phyloP scores from a whole-genome alignment of 2,888 invertebrate species.

The Crepidodera aurea region DNA sequence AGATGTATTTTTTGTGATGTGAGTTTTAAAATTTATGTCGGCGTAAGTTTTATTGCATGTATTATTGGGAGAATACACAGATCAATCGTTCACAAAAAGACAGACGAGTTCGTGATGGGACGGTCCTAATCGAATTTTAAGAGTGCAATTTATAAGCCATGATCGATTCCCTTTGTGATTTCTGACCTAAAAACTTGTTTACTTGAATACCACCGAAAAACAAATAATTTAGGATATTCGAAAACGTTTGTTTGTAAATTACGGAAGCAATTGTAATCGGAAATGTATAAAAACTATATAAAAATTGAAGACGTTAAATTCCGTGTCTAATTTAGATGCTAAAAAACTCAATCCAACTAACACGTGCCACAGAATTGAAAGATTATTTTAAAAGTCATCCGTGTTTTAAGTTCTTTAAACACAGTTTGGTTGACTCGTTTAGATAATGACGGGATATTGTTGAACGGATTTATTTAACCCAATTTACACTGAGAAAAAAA shows the following conservation, averaged over 20 bases:
- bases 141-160: constrained; percentile 7
- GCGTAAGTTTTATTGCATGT: background rate
- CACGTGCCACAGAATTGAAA: background rate
- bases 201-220: constrained; percentile 10
- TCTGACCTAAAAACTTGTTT: constrained; percentile 24
- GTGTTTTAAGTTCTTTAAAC: background rate
- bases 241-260: constrained; percentile 15
- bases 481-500: background rate
- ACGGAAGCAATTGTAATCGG: constrained; percentile 7
- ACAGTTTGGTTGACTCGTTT: constrained; percentile 3
- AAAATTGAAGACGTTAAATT: background rate
- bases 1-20: background rate
- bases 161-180: constrained; percentile 16
- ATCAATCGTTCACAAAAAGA: background rate
- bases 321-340: background rate
- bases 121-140: constrained; percentile 9
- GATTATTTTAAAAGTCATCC: constrained; percentile 1
- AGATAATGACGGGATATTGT: constrained; percentile 4
- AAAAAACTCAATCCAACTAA: background rate
- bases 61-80: background rate
- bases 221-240: constrained; percentile 14
- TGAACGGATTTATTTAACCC: background rate
- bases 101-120: background rate
- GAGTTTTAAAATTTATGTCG: background rate
- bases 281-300: background rate